Evolutionary conservation across 2,888 invertebrate genomes (phyloP).

Genomic region (Chrysotoxum bicinctum): DNA sequence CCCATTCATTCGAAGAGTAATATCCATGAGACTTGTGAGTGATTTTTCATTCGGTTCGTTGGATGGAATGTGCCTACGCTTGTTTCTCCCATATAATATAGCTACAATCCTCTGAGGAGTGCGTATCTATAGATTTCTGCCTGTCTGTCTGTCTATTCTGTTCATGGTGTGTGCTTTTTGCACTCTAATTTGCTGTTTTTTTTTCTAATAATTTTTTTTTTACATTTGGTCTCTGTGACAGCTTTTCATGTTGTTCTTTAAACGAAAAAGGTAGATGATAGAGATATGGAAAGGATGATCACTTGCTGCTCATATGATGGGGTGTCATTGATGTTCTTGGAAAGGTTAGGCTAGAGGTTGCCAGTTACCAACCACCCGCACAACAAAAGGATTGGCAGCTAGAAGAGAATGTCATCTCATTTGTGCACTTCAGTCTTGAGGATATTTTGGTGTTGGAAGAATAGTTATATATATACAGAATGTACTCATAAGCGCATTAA

Average conservation of each 20-base stretch:
- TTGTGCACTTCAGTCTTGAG: not conserved
- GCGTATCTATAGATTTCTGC: conserved; percentile 21
- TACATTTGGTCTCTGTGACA: conserved; percentile 14
- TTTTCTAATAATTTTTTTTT: not conserved
- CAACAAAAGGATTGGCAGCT: conserved; percentile 5
- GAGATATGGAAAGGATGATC: conserved; percentile 30
- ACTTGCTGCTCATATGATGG: conserved; percentile 13
- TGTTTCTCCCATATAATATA: not conserved
- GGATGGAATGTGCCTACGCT: conserved; percentile 43
- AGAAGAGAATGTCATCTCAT: not conserved
- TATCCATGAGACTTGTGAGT: conserved; percentile 55
- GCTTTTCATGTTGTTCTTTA: conserved; percentile 22
- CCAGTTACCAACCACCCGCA: conserved; percentile 1
- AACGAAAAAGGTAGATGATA: conserved; percentile 12
- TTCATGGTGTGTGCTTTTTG: not conserved
- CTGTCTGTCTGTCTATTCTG: not conserved
- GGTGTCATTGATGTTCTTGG: conserved; percentile 24
- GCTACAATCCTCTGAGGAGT: conserved; percentile 5
- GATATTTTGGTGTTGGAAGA: conserved; percentile 21
- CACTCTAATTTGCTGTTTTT: not conserved
- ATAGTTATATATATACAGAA: not conserved
- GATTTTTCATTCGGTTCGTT: conserved; percentile 53
- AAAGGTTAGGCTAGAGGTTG: conserved; percentile 1
- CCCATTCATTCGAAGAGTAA: conserved; percentile 37
- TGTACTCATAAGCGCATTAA: conserved; percentile 49